Conservation (phyloP, 2,797 vertebrate genomes). For the Darevskia mixta region DNA sequence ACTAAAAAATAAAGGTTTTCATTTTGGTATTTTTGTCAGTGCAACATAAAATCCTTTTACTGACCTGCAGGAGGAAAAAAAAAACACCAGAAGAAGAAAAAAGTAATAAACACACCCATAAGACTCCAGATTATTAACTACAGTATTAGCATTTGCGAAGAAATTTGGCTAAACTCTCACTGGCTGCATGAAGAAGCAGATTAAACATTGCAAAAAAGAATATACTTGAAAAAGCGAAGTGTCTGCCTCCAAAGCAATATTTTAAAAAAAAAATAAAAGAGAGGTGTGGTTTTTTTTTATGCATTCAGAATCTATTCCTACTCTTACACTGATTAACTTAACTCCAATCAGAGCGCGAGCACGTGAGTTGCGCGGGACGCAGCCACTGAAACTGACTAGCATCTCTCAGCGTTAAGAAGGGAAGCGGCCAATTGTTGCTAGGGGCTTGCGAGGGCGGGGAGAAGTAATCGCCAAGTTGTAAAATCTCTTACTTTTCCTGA, state of each 20-base stretch:
- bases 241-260: conserved; percentile 39
- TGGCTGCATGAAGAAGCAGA: conserved; percentile 73
- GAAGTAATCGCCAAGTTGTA: conserved; percentile 24
- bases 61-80: conserved; percentile 93
- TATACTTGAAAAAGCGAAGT: conserved; percentile 74
- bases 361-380: conserved; percentile 27
- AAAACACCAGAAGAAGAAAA: conserved; percentile 77
- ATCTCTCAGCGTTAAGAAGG: conserved; percentile 37
- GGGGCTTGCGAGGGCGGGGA: not conserved
- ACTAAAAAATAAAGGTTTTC: conserved; percentile 88
- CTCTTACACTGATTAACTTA: conserved; percentile 46
- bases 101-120: conserved; percentile 81
- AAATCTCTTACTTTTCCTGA: conserved; percentile 56
- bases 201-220: conserved; percentile 76
- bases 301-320: conserved; percentile 63
- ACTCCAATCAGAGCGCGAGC: conserved; percentile 36
- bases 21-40: conserved; percentile 94
- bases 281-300: conserved; percentile 38
- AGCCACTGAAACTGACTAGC: conserved; percentile 13
- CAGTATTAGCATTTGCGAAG: conserved; percentile 72
- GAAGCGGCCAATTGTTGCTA: conserved; percentile 53
- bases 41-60: conserved; percentile 96
- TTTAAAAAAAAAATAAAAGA: conserved; percentile 29
- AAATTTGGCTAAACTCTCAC: conserved; percentile 73
- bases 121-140: conserved; percentile 78